Conservation (phyloP, 2,113 vertebrate genomes). For the Indicator maculatus region DNA sequence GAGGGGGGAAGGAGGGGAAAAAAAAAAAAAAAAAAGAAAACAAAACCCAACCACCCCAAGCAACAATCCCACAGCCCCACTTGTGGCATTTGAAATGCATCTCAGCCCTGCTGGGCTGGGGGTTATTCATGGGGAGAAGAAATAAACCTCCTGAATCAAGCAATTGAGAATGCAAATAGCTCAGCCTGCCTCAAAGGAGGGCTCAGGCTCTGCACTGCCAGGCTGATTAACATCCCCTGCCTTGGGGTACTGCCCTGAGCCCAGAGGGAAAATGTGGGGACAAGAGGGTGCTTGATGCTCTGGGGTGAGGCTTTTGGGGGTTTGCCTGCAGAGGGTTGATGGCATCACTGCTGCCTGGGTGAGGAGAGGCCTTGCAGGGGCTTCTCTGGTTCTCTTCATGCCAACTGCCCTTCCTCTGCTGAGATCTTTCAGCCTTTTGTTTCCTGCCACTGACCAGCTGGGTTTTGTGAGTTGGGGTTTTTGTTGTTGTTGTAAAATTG, state of each 20-base stretch:
- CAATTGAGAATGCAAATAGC: conserved; percentile 67
- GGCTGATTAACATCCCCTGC: conserved; percentile 35
- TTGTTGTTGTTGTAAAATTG: conserved; percentile 49
- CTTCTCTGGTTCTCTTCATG: background rate
- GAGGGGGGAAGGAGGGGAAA: too few species aligned
- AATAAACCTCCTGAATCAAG: conserved; percentile 54
- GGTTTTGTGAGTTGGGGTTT: conserved; percentile 51
- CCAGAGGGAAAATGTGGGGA: background rate
- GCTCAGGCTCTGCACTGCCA: conserved; percentile 6
- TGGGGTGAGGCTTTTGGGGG: background rate
- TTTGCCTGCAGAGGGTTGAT: background rate
- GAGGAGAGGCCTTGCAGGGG: background rate
- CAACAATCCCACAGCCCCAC: conserved; percentile 17
- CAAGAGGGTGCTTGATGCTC: background rate
- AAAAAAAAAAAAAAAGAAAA: background rate
- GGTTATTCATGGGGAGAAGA: conserved; percentile 59
- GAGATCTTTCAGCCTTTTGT: conserved; percentile 58
- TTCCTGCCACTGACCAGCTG: conserved; percentile 45
- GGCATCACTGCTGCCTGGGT: background rate
- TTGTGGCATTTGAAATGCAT: conserved; percentile 31
- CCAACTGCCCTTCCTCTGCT: background rate
- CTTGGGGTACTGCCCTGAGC: background rate
- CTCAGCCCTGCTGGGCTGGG: background rate
- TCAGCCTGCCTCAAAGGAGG: conserved; percentile 41
- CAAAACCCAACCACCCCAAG: background rate